These are phyloP conservation scores for Nesometra sesokonis DNA, from an alignment of 35 echinoderm and acorn worm genomes.

Conservation along the genomic window DNA sequence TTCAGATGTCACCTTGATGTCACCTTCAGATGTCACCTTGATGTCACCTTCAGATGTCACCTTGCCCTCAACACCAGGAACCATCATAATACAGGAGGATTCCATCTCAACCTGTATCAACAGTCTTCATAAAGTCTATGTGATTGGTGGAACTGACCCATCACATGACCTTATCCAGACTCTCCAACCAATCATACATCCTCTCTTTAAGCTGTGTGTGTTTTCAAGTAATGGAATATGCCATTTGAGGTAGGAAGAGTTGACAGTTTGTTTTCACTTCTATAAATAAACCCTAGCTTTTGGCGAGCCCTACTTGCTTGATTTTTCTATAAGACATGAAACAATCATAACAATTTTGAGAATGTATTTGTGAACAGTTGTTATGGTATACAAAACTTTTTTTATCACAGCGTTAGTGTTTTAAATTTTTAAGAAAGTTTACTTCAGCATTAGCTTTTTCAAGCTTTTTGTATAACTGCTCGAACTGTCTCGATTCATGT, in stretches of 20 bases:
- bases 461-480: no score
- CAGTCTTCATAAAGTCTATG: conserved; percentile 55
- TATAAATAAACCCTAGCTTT: neutral
- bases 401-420: no score
- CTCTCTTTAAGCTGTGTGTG: conserved; percentile 47
- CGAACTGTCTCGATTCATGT: no score
- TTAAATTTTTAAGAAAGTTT: no score
- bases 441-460: no score
- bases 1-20: no score
- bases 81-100: conserved; percentile 22
- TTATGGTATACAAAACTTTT: no score
- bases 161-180: conserved; percentile 29
- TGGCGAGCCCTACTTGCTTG: neutral
- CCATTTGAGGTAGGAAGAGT: conserved; percentile 43
- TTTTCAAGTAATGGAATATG: conserved; percentile 55
- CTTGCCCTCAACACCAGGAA: neutral
- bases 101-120: conserved; percentile 40
- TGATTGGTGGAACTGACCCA: conserved; percentile 36
- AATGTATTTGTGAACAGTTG: no score
- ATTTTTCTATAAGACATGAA: no score
- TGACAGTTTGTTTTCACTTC: neutral
- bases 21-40: no score
- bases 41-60: neutral
- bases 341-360: no score
- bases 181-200: conserved; percentile 33